phyloP scores from a whole-genome alignment of 1,140 invertebrate species.

The Drosophila nigrodunni region DNA sequence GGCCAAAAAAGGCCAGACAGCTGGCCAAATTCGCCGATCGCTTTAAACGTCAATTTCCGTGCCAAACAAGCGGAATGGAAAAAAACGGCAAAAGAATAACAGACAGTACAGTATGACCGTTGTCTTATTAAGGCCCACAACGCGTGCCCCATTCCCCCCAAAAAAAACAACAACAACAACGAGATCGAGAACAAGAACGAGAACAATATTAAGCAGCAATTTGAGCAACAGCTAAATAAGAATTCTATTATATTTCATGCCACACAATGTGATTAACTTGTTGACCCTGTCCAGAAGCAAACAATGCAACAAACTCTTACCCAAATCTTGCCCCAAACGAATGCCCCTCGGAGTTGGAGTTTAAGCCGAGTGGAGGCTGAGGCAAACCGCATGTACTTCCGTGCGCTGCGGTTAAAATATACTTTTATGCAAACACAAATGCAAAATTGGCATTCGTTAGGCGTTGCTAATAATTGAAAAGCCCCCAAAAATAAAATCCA shows the following conservation, averaged over 20 bases:
- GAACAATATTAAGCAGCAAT: slow-evolving; percentile 30
- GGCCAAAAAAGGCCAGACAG: slow-evolving; percentile 77
- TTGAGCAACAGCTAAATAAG: slow-evolving; percentile 55
- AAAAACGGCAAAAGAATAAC: slow-evolving; percentile 17
- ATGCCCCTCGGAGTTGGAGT: slow-evolving; percentile 1
- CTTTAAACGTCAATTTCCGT: slow-evolving; percentile 81
- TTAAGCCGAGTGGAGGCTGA: slow-evolving; percentile 1
- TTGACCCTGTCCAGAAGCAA: slow-evolving; percentile 70
- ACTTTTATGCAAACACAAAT: slow-evolving; percentile 70
- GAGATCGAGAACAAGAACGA: neutral
- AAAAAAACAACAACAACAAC: slow-evolving; percentile 20
- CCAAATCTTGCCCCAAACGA: slow-evolving; percentile 40
- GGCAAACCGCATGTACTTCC: slow-evolving; percentile 65
- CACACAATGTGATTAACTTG: slow-evolving; percentile 81
- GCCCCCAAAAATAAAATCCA: slow-evolving; percentile 7
- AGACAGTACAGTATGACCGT: slow-evolving; percentile 22
- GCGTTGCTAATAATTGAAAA: slow-evolving; percentile 81
- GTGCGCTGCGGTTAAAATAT: slow-evolving; percentile 57
- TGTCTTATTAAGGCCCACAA: slow-evolving; percentile 53
- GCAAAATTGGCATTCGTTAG: slow-evolving; percentile 75
- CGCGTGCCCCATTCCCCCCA: slow-evolving; percentile 32
- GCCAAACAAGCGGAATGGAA: slow-evolving; percentile 41
- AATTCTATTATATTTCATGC: slow-evolving; percentile 78
- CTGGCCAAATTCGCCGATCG: slow-evolving; percentile 50
- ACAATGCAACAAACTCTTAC: slow-evolving; percentile 54